Base-by-base conservation (phyloP, 2,113 vertebrate species). In the Elanoides forficatus region DNA sequence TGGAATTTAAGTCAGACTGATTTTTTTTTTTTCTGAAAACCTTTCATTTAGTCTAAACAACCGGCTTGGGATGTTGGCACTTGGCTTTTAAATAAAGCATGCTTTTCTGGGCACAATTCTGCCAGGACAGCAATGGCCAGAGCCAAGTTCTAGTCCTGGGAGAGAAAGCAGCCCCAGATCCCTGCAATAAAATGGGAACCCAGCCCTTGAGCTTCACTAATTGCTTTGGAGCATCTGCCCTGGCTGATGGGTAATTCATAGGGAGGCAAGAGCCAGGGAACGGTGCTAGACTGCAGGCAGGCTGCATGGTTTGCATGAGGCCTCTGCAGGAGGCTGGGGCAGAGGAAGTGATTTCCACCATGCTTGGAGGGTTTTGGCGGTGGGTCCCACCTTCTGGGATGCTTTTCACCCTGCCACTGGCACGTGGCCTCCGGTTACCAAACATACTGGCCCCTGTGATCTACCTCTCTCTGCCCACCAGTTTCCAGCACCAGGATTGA, bases 31-130 rank as follows among this genome's bases (percentile, higher is more conserved):
- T 53, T 8, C 63, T 80, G 38, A 86, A 94, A 95, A 82, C 63
- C 78, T 87, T 86, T 88, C 58, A 48, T 91, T 94, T 96, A 91
- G 76, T 94, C 83, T 94, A 95, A 97, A 95, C 86, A 95, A 85
- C 58, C 4, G 4, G 19, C 73, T 87, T 62, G 66, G 78, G 86
- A 63, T 87, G 62, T 47, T 90, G 78, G 84, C 66, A 43, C 47
- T 74, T 47, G 79, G 63, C 25, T 91, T 78, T 90, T 71, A 81
- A 87, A 73, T 73, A 27, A 87, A 65, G 29, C 6, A 1, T 78
- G 42, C 7, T 79, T 91, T 87, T 81, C 45, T 73, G 86, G 78
- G 81, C n/a, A 26, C 0, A 1, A 25, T 87, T 94, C 62, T 93
- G n/a, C 17, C 50, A 56, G 73, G 45, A 30, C 12, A 30, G 36